Evolutionary conservation across 2,888 invertebrate species (phyloP), one percentile per base, ranked within the genome.

Genomic region (Linyphia triangularis): DNA sequence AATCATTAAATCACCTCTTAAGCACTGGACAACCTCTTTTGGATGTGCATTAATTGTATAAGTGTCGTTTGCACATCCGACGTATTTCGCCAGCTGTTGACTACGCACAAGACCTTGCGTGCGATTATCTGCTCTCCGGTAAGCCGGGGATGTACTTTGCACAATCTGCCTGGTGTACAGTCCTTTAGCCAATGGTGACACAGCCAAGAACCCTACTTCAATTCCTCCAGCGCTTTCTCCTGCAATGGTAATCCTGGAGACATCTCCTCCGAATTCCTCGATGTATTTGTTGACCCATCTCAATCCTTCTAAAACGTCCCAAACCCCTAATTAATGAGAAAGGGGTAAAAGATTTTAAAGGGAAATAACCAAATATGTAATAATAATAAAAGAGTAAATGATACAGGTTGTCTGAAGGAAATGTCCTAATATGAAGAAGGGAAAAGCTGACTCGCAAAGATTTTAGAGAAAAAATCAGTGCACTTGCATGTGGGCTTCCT

Each of bases 231-330:
- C 77, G 19, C 89, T 88, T 28, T 86, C 82, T 10, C 89, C 89
- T 10, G 81, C 82, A 7, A 89, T 37, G 9, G 89, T 89, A 5
- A 89, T 72, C 22, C 30, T 51, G n/a, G 65, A 43, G 0, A 43
- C 10, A 22, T 89, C 83, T 0, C 89, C 89, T 6, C 86, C 77
- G 30, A 89, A 86, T 7, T 65, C 26, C 13, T 57, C 70, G 19
- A 83, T 77, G 59, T 89, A 63, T 6, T 70, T 37, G 7, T 78
- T 86, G 22, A 88, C 73, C 89, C 89, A 90, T 73, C 69, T 65
- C 1, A 85, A 43, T 37, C 77, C 85, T 28, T 65, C 67, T n/a
- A 85, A 19, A 3, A 85, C 26, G 24, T 85, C 85, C 24, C 69
- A 85, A 0, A 85, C n/a, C n/a, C 77, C 85, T 85, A 9, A n/a